A percentile compares a stretch with the other conserved stretches of the same genome.
Conservation (phyloP, 2,113 vertebrate genomes). For the Progne subis region DNA sequence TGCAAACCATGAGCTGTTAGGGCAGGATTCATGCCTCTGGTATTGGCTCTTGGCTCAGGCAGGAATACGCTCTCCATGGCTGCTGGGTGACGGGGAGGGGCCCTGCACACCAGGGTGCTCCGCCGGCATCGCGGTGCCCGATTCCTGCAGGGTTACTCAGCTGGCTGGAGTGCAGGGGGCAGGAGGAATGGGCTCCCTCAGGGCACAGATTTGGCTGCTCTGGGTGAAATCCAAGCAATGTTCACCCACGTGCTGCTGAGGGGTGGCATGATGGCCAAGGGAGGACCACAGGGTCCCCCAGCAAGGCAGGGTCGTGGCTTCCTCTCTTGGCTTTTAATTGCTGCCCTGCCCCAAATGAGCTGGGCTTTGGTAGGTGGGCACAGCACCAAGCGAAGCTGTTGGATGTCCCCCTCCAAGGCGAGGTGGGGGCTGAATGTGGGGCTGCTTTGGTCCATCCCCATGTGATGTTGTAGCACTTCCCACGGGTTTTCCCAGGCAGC, state of each 20-base stretch:
- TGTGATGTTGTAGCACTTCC: background rate
- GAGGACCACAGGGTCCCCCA: background rate
- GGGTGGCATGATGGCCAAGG: background rate
- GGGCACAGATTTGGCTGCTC: background rate
- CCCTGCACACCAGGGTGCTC: background rate
- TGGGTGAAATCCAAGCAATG: background rate
- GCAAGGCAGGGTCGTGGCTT: rapidly evolving
- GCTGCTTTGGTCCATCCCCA: background rate
- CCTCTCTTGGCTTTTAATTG: background rate
- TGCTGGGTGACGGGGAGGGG: background rate
- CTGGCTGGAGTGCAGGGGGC: rapidly evolving
- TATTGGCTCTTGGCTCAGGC: constrained; percentile 15
- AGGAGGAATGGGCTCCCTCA: background rate
- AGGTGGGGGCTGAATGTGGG: background rate
- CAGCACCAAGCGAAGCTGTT: background rate
- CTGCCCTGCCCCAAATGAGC: background rate
- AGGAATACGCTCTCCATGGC: rapidly evolving
- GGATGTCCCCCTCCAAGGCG: rapidly evolving
- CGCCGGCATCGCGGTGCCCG: rapidly evolving
- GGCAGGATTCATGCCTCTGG: constrained; percentile 58
- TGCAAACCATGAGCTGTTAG: constrained; percentile 38
- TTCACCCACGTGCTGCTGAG: background rate
- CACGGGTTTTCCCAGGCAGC: background rate
- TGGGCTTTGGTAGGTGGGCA: rapidly evolving
- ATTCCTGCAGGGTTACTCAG: background rate